Evolutionary conservation across 2,888 invertebrate genomes (phyloP).

Genomic region (Pomacea canaliculata): DNA sequence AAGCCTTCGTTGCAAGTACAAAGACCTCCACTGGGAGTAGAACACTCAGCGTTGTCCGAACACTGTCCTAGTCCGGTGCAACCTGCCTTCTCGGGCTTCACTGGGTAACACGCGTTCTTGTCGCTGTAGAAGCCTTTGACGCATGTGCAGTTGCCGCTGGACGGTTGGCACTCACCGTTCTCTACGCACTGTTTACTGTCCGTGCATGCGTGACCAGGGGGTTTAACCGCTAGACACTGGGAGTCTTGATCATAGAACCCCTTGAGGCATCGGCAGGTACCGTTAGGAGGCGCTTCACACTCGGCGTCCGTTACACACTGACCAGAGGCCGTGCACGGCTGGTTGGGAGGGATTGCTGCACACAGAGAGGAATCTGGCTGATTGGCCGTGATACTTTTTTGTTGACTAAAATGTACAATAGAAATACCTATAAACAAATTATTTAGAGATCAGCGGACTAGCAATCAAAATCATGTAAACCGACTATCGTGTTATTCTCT

Average conservation of each 20-base stretch:
- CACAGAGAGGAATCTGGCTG: neutral
- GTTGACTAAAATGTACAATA: too few species aligned
- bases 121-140: conserved; percentile 23
- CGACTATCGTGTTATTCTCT: too few species aligned
- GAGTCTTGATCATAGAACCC: conserved; percentile 20
- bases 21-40: neutral
- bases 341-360: conserved; percentile 16
- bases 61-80: conserved; percentile 21
- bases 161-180: conserved; percentile 20
- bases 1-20: conserved; percentile 26
- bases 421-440: too few species aligned
- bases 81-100: neutral
- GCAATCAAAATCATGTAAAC: too few species aligned
- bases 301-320: conserved; percentile 26
- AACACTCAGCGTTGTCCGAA: conserved; percentile 26
- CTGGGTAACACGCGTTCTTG: conserved; percentile 7
- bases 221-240: conserved; percentile 18
- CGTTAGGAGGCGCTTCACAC: neutral
- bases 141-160: conserved; percentile 20
- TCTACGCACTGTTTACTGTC: conserved; percentile 26
- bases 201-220: conserved; percentile 13
- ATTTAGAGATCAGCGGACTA: too few species aligned
- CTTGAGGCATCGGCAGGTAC: conserved; percentile 18
- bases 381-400: too few species aligned
- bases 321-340: conserved; percentile 5